Conservation (phyloP, 2,797 vertebrate species). For the Danio choprae region DNA sequence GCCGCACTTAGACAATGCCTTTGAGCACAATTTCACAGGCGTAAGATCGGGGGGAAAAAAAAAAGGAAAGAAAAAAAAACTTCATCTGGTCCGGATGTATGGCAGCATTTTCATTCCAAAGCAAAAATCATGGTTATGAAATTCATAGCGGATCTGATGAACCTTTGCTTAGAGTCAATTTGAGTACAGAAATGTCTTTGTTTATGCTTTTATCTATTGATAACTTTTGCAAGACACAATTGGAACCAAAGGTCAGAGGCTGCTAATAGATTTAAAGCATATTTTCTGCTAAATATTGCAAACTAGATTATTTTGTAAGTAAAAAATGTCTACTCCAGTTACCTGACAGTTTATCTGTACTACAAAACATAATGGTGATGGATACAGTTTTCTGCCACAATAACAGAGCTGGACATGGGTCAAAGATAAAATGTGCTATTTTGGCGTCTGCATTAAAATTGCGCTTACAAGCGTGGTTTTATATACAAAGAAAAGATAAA, state of each 20-base stretch:
- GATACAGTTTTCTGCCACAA: background rate
- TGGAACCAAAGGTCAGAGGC: background rate
- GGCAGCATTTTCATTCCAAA: background rate
- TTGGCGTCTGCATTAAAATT: too few species aligned
- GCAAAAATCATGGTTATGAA: background rate
- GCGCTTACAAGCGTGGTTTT: too few species aligned
- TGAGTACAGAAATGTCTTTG: background rate
- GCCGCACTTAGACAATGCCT: slow-evolving; percentile 32
- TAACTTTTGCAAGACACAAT: background rate
- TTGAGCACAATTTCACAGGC: slow-evolving; percentile 18
- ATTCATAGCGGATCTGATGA: background rate
- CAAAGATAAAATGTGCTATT: too few species aligned
- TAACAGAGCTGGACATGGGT: background rate
- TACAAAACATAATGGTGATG: too few species aligned
- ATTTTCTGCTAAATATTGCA: background rate
- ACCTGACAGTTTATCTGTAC: too few species aligned
- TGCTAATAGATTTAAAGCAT: background rate
- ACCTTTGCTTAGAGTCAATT: background rate
- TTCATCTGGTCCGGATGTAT: slow-evolving; percentile 20
- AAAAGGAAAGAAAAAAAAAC: background rate
- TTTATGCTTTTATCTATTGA: background rate
- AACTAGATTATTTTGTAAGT: background rate
- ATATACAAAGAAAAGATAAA: too few species aligned
- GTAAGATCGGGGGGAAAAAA: background rate
- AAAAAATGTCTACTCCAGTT: background rate